Base-by-base conservation (phyloP, 2,113 vertebrate species). In the Thamnophis sirtalis region DNA sequence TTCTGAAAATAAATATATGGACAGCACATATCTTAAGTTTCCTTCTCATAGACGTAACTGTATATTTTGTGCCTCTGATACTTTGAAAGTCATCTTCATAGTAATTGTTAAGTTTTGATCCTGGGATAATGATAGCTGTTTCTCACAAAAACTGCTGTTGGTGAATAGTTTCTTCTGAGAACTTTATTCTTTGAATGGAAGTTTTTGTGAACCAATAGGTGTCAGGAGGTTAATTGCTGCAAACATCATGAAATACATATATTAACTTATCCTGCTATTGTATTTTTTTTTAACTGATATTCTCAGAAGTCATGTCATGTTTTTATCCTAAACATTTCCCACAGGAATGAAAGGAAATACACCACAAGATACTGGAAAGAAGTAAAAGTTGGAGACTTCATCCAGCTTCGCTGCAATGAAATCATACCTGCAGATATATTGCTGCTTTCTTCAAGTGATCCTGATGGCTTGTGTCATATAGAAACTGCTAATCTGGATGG, bases 401-500 rank as follows among this genome's bases (percentile, higher is more conserved):
- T 99, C 93, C 98, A 97, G 84, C 98, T 99, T 84, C 98, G 98
- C 50, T 99, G 99, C 91, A 99, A 99, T 24, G 99, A 99, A 97
- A 98, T 99, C 96, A 98, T 99, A 87, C 99, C 99, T 0, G 99
- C 99, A 0, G 99, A 99, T 86, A 98, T 99, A 51, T 93, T 99
- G 93, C 98, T 99, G 94, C 98, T 99, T 19, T 98, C 98, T 93
- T 98, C 99, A 95, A 99, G 99, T 17, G 99, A 99, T 97, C 99
- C 99, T 0, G 99, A 99, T 87, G 98, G 98, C 9, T 97, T 99
- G 89, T 99, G 99, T 96, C 99, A 99, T 96, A 99, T 99, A 1
- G 99, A 99, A 98, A 99, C 99, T 0, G 98, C 99, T 96, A 99
- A 98, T 51, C 97, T 99, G 97, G 99, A 99, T 26, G 99, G 99